Evolutionary conservation across 2,113 vertebrate genomes (phyloP), one percentile per base, ranked within the genome.

Genomic region (Xenopus borealis): DNA sequence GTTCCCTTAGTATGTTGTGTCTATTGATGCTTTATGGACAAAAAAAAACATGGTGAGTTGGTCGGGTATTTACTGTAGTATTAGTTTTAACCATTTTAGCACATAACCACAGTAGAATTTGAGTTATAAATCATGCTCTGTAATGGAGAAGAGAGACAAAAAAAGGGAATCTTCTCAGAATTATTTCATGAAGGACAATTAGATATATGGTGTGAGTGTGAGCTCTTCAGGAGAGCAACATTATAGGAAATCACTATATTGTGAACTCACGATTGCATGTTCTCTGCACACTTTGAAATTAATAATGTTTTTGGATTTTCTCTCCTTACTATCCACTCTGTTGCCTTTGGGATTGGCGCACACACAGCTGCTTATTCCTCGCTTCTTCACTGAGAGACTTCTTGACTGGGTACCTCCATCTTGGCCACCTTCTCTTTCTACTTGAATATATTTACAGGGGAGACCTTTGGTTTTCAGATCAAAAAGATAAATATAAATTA

Each of bases 341-440:
- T 66, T 78, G 20, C 53, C 78, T 68, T 18, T 66, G 87, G 84
- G 78, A 1, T 33, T 71, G 80, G 44, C 33, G 44, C 7, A 65
- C 58, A 75, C 61, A 53, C 83, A 96, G 94, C 82, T 95, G 84
- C 82, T 90, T 83, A 83, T 90, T 59, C 84, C 91, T 12, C 89
- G 86, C 80, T 86, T 93, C 85, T 79, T 92, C 82, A 83, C 79
- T 20, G 92, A 95, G 81, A 89, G 88, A 79, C 90, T 93, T 80
- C 91, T 94, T 80, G 87, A 86, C 90, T 91, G 89, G 94, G 94
- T 96, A 94, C 78, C 80, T 70, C 47, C 78, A 2, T 13, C 58
- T 78, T 72, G 10, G 3, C n/a, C 61, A 3, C 69, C 62, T 18
- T 64, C 12, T 23, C 58, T 58, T 58, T 58, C 17, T 61, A 14